Evolutionary conservation across 2,888 invertebrate genomes (phyloP), one percentile per base, ranked within the genome.

Genomic region (Pristionchus mayeri): DNA sequence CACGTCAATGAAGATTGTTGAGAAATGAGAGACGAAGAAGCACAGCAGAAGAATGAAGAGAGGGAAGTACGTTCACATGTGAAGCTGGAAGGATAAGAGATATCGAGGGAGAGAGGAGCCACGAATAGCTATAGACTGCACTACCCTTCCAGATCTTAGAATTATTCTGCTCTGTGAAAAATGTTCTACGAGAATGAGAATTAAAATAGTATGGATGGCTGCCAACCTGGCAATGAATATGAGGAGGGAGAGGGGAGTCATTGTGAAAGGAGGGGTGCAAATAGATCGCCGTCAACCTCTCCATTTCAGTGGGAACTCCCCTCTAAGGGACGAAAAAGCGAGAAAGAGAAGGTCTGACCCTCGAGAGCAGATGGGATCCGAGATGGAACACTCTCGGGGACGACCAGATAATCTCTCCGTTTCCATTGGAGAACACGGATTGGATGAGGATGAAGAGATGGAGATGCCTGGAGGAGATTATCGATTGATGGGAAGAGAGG

Each of bases 1-100:
- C 82, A 82, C 13, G 82, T 30, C 48, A 82, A 82, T 40, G 82
- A 67, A 4, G 50, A 27, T 30, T 67, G 82, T 63, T 63, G 82
- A 48, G 82, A 13, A 7, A 48, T 52, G 1, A 63, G 57, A 40
- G 54, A 57, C 0, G 54, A 50, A 60, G 82, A 60, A 3, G 82
- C 27, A 54, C 82, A 82, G 37, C 82, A 82, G 30, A 67, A 48
- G 50, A 82, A 82, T 0, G 63, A 48, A 34, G 63, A 60, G 34
- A 82, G n/a, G 3, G 34, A 30, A 13, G 63, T 82, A 50, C 82
- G 82, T 30, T 82, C 82, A 27, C 82, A 82, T 48, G 60, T 50
- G 34, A 82, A 82, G 30, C 82, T 82, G 60, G 34, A 60, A 30
- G 2, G 67, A 50, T 9, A 27, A 48, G 3, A 18, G 16, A 40